These are phyloP conservation scores for Phocoena sinus DNA, from an alignment of 2,113 vertebrate species.

Conservation along the genomic window DNA sequence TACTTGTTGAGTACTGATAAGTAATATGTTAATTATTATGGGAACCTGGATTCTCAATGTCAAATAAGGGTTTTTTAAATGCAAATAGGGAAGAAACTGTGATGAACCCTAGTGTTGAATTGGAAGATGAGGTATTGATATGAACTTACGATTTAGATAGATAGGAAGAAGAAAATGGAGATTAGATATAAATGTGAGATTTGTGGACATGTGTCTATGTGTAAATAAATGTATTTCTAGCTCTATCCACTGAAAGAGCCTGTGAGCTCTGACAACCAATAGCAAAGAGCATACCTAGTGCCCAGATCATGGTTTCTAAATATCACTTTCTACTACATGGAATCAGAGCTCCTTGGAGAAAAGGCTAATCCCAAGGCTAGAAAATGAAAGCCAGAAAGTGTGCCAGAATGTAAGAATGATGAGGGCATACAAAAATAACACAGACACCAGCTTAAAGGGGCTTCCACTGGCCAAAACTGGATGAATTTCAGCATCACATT, in stretches of 20 bases:
- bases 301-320: background rate
- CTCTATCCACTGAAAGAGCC: background rate
- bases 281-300: background rate
- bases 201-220: background rate
- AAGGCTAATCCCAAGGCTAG: background rate
- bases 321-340: background rate
- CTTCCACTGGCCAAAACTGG: background rate
- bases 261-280: background rate
- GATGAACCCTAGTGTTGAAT: background rate
- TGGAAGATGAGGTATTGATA: background rate
- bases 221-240: background rate
- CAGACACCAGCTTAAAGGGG: background rate
- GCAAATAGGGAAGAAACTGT: background rate
- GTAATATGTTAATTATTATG: background rate
- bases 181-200: background rate
- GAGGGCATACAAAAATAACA: background rate
- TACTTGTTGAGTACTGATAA: background rate
- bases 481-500: background rate
- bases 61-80: background rate
- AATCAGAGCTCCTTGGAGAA: background rate
- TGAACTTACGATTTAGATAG: background rate
- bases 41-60: background rate
- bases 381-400: background rate
- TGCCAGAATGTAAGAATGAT: background rate
- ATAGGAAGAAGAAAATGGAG: background rate